Percentiles rank a stretch among this genome's conserved stretches.
Conservation (phyloP, 2,797 vertebrate species). For the Siniperca undulata region DNA sequence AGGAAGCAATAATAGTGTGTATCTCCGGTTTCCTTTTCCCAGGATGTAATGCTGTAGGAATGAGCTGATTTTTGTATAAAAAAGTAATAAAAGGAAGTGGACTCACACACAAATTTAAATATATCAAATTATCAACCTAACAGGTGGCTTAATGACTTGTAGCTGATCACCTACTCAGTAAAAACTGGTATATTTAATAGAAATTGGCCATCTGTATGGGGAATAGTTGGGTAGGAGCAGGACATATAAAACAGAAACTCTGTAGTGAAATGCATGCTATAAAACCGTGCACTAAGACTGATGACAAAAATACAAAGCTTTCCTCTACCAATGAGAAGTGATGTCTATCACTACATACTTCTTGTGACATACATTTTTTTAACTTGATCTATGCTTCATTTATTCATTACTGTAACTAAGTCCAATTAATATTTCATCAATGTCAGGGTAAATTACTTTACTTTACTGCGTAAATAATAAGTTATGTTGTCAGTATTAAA, state of each 20-base stretch:
- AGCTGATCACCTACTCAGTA: conserved; percentile 17
- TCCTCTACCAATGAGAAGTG: background rate
- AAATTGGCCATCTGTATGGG: conserved; percentile 19
- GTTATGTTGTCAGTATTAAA: background rate
- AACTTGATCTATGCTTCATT: background rate
- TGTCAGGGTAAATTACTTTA: conserved; percentile 3
- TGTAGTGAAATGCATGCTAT: background rate
- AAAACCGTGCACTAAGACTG: background rate
- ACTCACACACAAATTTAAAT: background rate
- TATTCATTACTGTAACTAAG: background rate
- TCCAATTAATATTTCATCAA: background rate
- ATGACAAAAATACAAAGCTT: no score
- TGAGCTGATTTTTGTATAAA: background rate
- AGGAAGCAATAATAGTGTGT: background rate
- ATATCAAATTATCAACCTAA: conserved; percentile 13
- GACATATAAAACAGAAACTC: background rate
- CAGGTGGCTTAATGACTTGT: conserved; percentile 20
- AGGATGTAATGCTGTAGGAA: background rate
- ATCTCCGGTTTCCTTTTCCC: background rate
- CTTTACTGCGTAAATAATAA: conserved; percentile 1
- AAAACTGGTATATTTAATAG: conserved; percentile 3
- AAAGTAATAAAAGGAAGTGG: background rate
- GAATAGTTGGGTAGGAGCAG: background rate
- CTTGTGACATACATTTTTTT: background rate
- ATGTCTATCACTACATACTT: background rate